Base-by-base conservation (phyloP, 1,140 invertebrate species). In the Diabrotica virgifera region DNA sequence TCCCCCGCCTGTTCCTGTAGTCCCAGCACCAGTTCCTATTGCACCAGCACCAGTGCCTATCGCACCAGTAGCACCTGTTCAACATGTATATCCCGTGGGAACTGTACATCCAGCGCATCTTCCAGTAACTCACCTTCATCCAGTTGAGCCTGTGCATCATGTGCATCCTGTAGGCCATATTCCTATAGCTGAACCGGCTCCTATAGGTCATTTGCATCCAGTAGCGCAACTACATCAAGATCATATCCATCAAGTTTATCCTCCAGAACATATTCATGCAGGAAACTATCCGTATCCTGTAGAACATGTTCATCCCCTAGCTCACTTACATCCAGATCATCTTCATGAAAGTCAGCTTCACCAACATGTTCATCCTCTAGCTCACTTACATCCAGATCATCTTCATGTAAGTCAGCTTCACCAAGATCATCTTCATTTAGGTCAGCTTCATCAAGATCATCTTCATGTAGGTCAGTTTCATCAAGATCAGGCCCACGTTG, bases 11-110 rank as follows among this genome's bases (percentile, higher is more conserved):
- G 10, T 53, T 54, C 60, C 13, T 5, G n/a, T 52, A 14, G 24
- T 36, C 7, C 9, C 54, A 56, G 5, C 9, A 14, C 8, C 40
- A 7, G 38, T 37, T 6, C 51, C 53, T 12, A 58, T 59, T 50
- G 50, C 58, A 37, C 59, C 61, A 40, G 56, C 57, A 11, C 61
- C 61, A 40, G 50, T 59, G 7, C 61, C n/a, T 36, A n/a, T 60
- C 50, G 5, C 40, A 24, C 50, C 59, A 62, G 36, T 36, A 36
- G 9, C 51, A 12, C 14, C 52, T 5, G 37, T 57, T 5, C 50
- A 24, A 10, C 24, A 5, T 52, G 50, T 54, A 52, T 11, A n/a
- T 24, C n/a, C 59, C 8, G 13, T 24, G 24, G 24, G 24, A 24
- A 24, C 1, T 24, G 24, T 24, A 24, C 24, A 24, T 24, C 40